Percentiles rank a stretch among this genome's conserved stretches.
These are phyloP conservation scores for Phaedon cochleariae DNA, from an alignment of 2,888 invertebrate species.

Conservation along the genomic window DNA sequence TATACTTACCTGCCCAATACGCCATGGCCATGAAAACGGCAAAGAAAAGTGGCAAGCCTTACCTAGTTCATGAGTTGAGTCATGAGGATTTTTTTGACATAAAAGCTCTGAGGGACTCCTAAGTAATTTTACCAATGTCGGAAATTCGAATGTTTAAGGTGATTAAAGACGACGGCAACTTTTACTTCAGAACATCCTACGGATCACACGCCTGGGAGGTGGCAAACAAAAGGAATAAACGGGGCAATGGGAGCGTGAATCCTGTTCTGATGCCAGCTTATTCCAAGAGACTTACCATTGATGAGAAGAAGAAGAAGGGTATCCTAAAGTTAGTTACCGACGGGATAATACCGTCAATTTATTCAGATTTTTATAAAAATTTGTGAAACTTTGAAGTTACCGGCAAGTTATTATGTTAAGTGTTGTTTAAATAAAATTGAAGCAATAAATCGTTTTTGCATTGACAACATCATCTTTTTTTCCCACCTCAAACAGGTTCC, in stretches of 20 bases:
- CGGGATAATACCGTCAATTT: background rate
- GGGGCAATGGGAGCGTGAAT: background rate
- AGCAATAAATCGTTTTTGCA: background rate
- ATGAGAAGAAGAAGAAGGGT: constrained; percentile 10
- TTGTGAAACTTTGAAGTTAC: background rate
- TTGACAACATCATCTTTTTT: background rate
- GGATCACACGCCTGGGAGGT: constrained; percentile 1
- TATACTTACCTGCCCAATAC: constrained; percentile 12
- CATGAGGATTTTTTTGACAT: constrained; percentile 4
- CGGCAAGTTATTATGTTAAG: background rate
- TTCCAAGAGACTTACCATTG: background rate
- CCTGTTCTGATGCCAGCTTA: constrained; percentile 10
- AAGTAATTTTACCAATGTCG: background rate
- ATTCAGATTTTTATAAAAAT: constrained; percentile 5
- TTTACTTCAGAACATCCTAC: constrained; percentile 6
- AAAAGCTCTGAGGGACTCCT: constrained; percentile 4
- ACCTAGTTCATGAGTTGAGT: constrained; percentile 15
- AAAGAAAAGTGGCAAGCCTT: background rate
- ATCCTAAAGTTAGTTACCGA: constrained; percentile 1
- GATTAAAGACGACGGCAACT: constrained; percentile 8
- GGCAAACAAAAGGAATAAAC: background rate
- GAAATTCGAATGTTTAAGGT: constrained; percentile 4
- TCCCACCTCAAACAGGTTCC: background rate
- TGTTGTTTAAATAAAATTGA: background rate
- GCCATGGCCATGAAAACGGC: constrained; percentile 3